These are phyloP conservation scores for Phoenicopterus ruber DNA, from an alignment of 2,113 vertebrate genomes.

Conservation along the genomic window DNA sequence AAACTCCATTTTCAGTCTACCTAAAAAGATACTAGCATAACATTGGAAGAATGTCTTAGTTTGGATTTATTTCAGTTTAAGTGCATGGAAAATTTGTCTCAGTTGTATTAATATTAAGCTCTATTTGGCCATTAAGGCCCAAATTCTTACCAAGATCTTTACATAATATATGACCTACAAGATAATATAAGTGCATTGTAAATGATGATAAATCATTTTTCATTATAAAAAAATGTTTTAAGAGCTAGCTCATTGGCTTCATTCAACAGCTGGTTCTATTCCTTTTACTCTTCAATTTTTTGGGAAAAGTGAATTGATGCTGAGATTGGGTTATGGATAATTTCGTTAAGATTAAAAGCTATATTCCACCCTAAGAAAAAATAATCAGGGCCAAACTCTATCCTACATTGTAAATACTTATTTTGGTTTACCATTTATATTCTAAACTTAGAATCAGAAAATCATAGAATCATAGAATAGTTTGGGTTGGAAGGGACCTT, in stretches of 20 bases:
- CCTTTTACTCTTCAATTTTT: background rate
- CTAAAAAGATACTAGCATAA: background rate
- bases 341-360: background rate
- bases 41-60: background rate
- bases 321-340: background rate
- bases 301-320: background rate
- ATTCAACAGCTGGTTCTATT: background rate
- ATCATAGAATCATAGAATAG: too few relatives aligned
- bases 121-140: background rate
- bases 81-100: background rate
- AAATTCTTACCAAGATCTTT: background rate
- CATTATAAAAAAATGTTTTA: background rate
- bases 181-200: background rate
- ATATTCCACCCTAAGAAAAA: background rate
- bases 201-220: background rate
- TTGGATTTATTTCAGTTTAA: background rate
- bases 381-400: background rate
- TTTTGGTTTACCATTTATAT: background rate
- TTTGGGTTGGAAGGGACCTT: too few relatives aligned
- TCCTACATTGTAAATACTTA: background rate
- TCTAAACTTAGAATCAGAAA: background rate
- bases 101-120: background rate
- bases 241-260: background rate
- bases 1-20: background rate
- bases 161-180: background rate